Evolutionary conservation across 2,113 vertebrate genomes (phyloP), one percentile per base, ranked within the genome.

Genomic region (Cinclus mexicanus): DNA sequence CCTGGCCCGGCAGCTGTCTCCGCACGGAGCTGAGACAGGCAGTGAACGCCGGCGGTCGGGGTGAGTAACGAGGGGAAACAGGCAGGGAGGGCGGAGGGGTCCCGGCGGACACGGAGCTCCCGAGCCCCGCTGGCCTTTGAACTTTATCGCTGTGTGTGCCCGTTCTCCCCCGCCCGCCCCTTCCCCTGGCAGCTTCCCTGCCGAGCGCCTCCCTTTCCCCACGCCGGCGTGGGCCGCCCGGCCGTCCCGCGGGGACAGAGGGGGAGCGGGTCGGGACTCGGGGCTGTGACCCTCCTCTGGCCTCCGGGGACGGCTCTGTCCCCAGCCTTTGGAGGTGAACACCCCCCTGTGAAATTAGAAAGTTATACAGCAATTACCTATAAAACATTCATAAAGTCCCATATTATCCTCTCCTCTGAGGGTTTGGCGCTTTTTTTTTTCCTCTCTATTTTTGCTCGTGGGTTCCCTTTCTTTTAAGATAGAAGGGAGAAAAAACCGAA

Each of bases 1-100:
- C 97, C 84, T 91, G 95, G 98, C 93, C 96, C 97, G 90, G 98
- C 98, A 99, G 98, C 99, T 98, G 98, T 98, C 98, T 97, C 77
- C 6, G 67, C 33, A 50, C 37, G 33, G 86, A 70, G 50, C 83
- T 31, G 76, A 95, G 96, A 97, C 98, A 98, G 98, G 98, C 98
- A 98, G 97, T 68, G 95, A 98, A 98, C 94, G 96, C 88, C 94
- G 95, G 97, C 93, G 95, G 97, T 96, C 96, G 90, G 98, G 97
- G 97, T 97, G 98, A 98, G 97, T 98, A 97, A 97, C 95, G 97
- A 97, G 90, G 92, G 56, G 67, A 68, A 39, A 12, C 7, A n/a
- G 49, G 71, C 93, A 81, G 83, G 80, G 69, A 26, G 10, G 87
- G 91, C 75, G 64, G 94, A 70, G 63, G 93, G 53, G 81, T 85